Evolutionary conservation across 2,888 invertebrate species (phyloP).

Genomic region (Linnaemya vulpina): DNA sequence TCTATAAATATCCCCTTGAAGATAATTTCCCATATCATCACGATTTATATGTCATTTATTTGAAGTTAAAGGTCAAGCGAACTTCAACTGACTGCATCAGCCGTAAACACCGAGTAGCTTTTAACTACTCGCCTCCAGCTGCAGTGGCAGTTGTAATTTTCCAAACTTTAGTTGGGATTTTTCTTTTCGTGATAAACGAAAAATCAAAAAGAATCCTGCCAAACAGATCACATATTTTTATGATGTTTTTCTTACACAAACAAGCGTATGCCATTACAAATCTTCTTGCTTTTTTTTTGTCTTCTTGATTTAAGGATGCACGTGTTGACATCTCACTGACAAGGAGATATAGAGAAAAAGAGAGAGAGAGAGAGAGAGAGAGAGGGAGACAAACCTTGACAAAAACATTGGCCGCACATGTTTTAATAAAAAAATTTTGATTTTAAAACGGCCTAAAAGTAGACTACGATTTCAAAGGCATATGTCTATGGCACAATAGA

Average conservation of each 20-base stretch:
- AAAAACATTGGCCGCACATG: slow-evolving; percentile 13
- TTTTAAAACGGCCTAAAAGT: slow-evolving; percentile 4
- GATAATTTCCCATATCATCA: slow-evolving; percentile 43
- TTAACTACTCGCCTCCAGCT: slow-evolving; percentile 2
- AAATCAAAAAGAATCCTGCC: slow-evolving; percentile 1
- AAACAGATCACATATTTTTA: slow-evolving; percentile 48
- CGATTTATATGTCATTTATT: slow-evolving; percentile 48
- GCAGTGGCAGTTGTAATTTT: slow-evolving; percentile 4
- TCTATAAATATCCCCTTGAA: not conserved
- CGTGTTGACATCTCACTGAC: slow-evolving; percentile 61
- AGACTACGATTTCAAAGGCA: not conserved
- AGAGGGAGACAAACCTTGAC: no score
- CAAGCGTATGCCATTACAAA: not conserved
- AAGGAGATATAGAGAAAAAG: slow-evolving; percentile 8
- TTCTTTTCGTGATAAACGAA: not conserved
- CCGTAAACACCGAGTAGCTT: not conserved
- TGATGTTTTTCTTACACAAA: not conserved
- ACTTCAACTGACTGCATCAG: slow-evolving; percentile 32
- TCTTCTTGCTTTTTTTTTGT: not conserved
- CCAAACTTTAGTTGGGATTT: slow-evolving; percentile 1
- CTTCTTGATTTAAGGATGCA: slow-evolving; percentile 18
- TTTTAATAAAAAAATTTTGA: no score
- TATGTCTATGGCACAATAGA: not conserved
- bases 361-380: no score
- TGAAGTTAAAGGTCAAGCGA: not conserved